Conservation (phyloP, 1,140 invertebrate species). For the Formica exsecta region DNA sequence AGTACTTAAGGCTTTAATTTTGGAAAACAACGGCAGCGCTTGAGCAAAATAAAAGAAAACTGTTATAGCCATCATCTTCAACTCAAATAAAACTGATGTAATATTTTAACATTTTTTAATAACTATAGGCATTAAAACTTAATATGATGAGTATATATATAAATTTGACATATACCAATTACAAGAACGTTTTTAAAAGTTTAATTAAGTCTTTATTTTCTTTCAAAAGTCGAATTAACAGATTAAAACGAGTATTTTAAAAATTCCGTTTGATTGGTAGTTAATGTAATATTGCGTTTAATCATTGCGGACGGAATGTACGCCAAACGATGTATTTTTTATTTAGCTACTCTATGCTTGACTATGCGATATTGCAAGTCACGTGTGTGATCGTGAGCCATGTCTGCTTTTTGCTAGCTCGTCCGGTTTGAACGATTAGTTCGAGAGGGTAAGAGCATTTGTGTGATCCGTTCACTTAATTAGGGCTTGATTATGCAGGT, state of each 20-base stretch:
- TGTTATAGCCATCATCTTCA: neutral
- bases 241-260: neutral
- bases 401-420: constrained; percentile 65
- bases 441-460: constrained; percentile 65
- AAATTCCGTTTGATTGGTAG: neutral
- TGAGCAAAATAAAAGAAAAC: neutral
- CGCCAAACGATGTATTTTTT: constrained; percentile 29
- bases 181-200: neutral
- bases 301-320: neutral
- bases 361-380: constrained; percentile 68
- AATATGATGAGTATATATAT: neutral
- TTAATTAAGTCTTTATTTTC: neutral
- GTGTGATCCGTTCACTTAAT: constrained; percentile 71
- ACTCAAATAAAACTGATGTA: neutral
- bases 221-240: no score
- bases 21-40: neutral
- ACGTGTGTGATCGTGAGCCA: constrained; percentile 54
- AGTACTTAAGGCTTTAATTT: constrained; percentile 40
- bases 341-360: neutral
- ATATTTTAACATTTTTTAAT: neutral
- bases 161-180: neutral
- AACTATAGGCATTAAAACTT: constrained; percentile 1
- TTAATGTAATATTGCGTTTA: neutral
- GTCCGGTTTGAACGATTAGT: constrained; percentile 56
- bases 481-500: constrained; percentile 76